These are phyloP conservation scores for Iguana delicatissima DNA, from an alignment of 2,797 vertebrate genomes.

Conservation along the genomic window DNA sequence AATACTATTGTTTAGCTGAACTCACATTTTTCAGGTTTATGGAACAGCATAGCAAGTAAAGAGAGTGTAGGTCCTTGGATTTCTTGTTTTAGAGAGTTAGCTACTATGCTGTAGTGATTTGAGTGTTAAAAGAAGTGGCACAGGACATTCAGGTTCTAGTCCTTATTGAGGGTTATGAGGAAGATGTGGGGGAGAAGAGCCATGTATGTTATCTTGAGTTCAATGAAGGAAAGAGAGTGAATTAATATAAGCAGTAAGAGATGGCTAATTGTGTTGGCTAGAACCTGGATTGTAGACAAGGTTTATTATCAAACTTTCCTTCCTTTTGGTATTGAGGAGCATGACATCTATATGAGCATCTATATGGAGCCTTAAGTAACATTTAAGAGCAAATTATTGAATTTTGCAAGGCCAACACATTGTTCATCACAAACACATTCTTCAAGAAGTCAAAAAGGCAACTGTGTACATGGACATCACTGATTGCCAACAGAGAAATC, in stretches of 20 bases:
- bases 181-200: background rate
- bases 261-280: background rate
- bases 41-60: background rate
- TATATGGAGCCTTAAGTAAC: too few species aligned
- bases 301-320: background rate
- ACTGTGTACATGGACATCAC: too few species aligned
- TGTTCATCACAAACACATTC: too few species aligned
- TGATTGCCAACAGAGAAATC: too few species aligned
- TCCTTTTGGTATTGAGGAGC: background rate
- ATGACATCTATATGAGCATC: background rate
- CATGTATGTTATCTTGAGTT: background rate
- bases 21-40: background rate
- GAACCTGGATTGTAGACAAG: background rate
- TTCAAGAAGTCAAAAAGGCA: too few species aligned
- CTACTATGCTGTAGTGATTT: background rate
- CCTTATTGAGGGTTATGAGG: background rate
- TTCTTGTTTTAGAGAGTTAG: background rate
- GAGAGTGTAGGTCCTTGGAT: background rate
- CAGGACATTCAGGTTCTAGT: background rate
- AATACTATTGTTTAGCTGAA: background rate
- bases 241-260: background rate
- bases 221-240: background rate
- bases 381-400: too few species aligned
- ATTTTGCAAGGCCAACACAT: too few species aligned
- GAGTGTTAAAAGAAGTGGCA: background rate